Base-by-base conservation (phyloP, 2,888 invertebrate species). In the Cryptus armator region DNA sequence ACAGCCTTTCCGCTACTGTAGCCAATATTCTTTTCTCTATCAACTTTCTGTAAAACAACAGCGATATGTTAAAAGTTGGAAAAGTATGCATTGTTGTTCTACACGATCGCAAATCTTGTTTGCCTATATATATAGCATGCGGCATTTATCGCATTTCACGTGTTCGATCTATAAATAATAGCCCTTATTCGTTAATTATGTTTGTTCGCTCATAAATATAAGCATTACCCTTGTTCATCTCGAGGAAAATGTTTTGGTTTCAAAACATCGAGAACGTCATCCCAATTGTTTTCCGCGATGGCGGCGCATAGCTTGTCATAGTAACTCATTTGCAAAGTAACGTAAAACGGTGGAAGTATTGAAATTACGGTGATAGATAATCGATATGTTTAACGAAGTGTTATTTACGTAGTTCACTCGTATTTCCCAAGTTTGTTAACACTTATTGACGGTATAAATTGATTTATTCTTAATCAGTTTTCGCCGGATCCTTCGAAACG, bases 1-100 rank as follows among this genome's bases (percentile, higher is more conserved):
- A 86, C 19, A 93, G 83, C 2, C 89, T 81, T 37, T 90, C 88
- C 19, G 92, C 90, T 14, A 92, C 80, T 86, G 90, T 93, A 7
- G 90, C 88, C 59, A 92, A 70, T 9, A 89, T 81, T 59, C 64
- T 85, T 79, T 89, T 87, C 72, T 88, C 87, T 43, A 85, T 46
- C 16, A 89, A 71, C 14, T 86, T 86, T 77, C 92, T 92, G 85
- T 53, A 89, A 90, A 24, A 72, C 51, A 24, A 32, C 14, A 9
- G 16, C 14, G 44, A 19, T 12, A 7, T 6, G 44, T 62, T 46
- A n/a, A 12, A 59, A 6, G 7, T 14, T 9, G n/a, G 19, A 29
- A 72, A n/a, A 16, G 10, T 44, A n/a, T 29, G 76, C 48, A 48
- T 70, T 66, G 67, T 16, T 70, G 10, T 48, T 19, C 9, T 64